Evolutionary conservation across 2,797 vertebrate genomes (phyloP), one percentile per base, ranked within the genome.

Genomic region (Psittacula derbiana): DNA sequence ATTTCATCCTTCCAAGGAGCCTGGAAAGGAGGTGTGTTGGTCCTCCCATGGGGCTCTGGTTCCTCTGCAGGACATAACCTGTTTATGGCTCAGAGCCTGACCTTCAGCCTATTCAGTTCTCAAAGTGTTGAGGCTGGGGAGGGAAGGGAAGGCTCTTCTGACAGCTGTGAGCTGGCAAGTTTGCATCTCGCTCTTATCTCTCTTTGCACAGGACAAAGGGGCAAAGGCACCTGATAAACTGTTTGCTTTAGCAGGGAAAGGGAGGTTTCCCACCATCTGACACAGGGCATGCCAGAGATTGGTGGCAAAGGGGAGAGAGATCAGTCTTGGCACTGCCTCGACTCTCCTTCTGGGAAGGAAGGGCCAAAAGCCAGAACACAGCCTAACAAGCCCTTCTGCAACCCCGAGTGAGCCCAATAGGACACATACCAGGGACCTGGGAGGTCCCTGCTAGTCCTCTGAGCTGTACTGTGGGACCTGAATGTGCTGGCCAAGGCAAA

Each of bases 241-340:
- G 73, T 73, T 94, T 86, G 81, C 81, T 94, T 95, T 62, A 92
- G 78, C 76, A 94, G 88, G 87, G 83, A 89, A 94, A 96, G 79
- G 88, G 70, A 92, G 44, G 65, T n/a, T 81, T 86, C 71, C 64
- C 78, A 38, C 36, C 52, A 36, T 1, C 65, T 70, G 57, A 78
- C 72, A 44, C 0, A 4, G 44, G 4, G 31, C 10, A 18, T 46
- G 53, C 28, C 44, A 27, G 86, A n/a, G 12, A 61, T 31, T 1
- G 3, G 31, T n/a, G 60, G 80, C 47, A 55, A 40, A 57, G 86
- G 50, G 69, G 60, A 88, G 61, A 87, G 72, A 0, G 1, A 66
- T 40, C 61, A 18, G 36, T 44, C 12, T 23, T 25, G 60, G 49
- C 6, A 31, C 7, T 11, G 27, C 31, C 58, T 62, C 57, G 19